Base-by-base conservation (phyloP, 2,113 vertebrate species). In the Oriolus oriolus region DNA sequence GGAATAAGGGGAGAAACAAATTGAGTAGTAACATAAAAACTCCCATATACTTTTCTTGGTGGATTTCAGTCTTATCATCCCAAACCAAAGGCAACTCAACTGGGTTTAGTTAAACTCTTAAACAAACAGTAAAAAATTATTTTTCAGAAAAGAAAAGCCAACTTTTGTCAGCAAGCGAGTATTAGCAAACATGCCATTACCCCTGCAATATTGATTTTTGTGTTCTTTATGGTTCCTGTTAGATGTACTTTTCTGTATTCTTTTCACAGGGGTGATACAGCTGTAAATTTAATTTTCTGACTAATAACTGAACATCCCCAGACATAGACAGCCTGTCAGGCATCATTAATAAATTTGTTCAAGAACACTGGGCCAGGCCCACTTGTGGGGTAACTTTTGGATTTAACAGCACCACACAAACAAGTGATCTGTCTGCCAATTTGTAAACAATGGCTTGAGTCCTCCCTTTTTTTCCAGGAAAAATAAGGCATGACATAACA, bases 231-330 rank as follows among this genome's bases (percentile, higher is more conserved):
- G 9, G 41, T 20, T 89, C 77, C 28, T 87, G 88, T 80, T 21
- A 77, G 45, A 71, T 77, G 63, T 65, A 85, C 26, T 73, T 85
- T 88, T 73, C 74, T 61, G 35, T 61, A 65, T 95, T 95, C 54
- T 95, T 91, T 82, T 95, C 74, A 93, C 35, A 35, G 2, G 12
- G 8, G 56, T 77, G 84, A 87, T 86, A 91, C 42, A 85, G 63
- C 65, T 94, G 31, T 66, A 87, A 54, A 35, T 88, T 96, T 60
- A 73, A 90, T 93, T 94, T 91, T 88, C 57, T 84, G 65, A 79
- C 53, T 87, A 94, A 77, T 64, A 95, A 89, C 53, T 86, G 87
- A 96, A 89, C 63, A 93, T 88, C 94, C 80, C 82, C 70, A 92
- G 90, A 90, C 82, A 42, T 1, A 94, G 75, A 50, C 28, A 84